Evolutionary conservation across 2,888 invertebrate species (phyloP).

Genomic region (Siphonodentalium dalli): DNA sequence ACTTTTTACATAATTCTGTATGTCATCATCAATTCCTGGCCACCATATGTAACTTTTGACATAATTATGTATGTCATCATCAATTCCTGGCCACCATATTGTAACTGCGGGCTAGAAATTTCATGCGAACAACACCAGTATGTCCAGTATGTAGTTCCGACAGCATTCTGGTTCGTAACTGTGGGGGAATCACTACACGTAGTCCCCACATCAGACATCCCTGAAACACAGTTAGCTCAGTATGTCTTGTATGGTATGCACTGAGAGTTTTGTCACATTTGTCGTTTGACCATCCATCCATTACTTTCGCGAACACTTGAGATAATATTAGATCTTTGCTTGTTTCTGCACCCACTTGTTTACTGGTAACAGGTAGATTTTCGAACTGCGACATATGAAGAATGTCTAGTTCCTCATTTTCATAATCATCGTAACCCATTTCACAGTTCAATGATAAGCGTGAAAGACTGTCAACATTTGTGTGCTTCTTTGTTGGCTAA

Average conservation of each 20-base stretch:
- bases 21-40: conserved; percentile 34
- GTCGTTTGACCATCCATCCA: conserved; percentile 10
- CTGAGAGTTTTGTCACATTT: too few species aligned
- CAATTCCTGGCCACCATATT: conserved; percentile 48
- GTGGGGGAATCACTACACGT: conserved; percentile 29
- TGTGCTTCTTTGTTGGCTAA: too few species aligned
- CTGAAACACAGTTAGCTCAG: too few species aligned
- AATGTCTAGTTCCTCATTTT: not conserved
- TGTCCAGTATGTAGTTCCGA: conserved; percentile 40
- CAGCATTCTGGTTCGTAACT: conserved; percentile 15
- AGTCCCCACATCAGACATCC: conserved; percentile 25
- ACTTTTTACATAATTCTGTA: conserved; percentile 32
- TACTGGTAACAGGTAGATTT: conserved; percentile 5
- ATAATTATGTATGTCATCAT: conserved; percentile 34
- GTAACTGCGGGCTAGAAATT: conserved; percentile 37
- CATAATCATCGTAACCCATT: not conserved
- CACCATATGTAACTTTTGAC: conserved; percentile 44
- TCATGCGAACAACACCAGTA: conserved; percentile 44
- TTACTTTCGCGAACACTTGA: not conserved
- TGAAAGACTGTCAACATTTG: too few species aligned
- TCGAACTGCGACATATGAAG: not conserved
- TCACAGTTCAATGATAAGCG: too few species aligned
- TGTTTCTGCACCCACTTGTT: conserved; percentile 10
- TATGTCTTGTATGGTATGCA: too few species aligned
- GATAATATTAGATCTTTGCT: conserved; percentile 2